phyloP scores from a whole-genome alignment of 2,797 vertebrate species.

The Chloroceryle inda region DNA sequence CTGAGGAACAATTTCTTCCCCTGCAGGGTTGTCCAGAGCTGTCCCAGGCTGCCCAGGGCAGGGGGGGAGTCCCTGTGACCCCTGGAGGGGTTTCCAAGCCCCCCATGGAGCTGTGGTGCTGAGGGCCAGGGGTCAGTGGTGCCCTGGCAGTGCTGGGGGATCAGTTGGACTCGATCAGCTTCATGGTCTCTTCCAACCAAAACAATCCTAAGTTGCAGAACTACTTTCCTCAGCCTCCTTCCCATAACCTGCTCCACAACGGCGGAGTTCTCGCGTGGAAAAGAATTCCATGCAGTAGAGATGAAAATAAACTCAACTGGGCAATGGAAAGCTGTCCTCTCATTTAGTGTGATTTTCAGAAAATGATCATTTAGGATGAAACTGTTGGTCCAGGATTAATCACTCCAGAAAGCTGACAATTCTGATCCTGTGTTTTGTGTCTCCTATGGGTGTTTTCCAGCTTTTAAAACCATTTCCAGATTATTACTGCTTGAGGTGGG shows the following conservation, averaged over 20 bases:
- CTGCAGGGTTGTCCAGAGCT: too few relatives aligned
- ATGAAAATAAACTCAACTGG: not conserved
- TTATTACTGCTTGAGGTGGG: not conserved
- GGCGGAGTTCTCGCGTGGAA: not conserved
- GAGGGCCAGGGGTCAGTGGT: too few relatives aligned
- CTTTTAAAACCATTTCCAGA: not conserved
- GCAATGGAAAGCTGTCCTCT: not conserved
- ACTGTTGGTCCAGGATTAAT: not conserved
- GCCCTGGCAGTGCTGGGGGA: too few relatives aligned
- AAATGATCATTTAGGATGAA: not conserved
- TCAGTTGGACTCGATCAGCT: too few relatives aligned
- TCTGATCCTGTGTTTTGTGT: not conserved
- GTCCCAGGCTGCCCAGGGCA: too few relatives aligned
- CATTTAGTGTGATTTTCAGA: not conserved
- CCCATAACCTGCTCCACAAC: not conserved
- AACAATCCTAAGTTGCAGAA: too few relatives aligned
- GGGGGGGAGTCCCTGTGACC: too few relatives aligned
- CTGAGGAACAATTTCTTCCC: too few relatives aligned
- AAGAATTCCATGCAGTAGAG: not conserved
- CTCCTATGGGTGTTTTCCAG: not conserved
- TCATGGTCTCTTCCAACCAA: too few relatives aligned
- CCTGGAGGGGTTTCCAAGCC: too few relatives aligned
- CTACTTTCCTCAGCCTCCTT: not conserved
- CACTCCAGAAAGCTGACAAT: not conserved
- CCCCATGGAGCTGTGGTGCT: too few relatives aligned